phyloP scores from a whole-genome alignment of 2,797 vertebrate genomes.

The Meda fulgida region DNA sequence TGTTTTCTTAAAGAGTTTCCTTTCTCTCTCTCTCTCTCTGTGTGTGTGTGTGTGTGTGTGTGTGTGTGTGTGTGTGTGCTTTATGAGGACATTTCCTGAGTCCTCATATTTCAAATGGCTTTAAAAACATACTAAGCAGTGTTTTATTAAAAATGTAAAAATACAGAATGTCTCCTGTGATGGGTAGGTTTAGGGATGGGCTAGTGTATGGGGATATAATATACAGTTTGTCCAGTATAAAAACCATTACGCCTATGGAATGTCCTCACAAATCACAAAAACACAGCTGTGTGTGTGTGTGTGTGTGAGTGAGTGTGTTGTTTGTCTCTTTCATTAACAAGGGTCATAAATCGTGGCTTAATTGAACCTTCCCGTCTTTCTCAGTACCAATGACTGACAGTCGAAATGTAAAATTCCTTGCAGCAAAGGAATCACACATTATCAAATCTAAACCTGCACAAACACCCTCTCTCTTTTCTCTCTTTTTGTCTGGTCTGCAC shows the following conservation, averaged over 20 bases:
- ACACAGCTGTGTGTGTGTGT: not conserved
- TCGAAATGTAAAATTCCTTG: slow-evolving; percentile 7
- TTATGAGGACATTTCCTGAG: too few relatives aligned
- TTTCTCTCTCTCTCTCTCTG: not conserved
- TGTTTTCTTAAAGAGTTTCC: slow-evolving; percentile 21
- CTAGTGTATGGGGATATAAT: too few relatives aligned
- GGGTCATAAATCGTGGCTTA: slow-evolving; percentile 48
- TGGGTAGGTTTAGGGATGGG: too few relatives aligned
- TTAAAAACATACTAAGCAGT: too few relatives aligned
- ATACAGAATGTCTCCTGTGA: too few relatives aligned
- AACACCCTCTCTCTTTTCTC: slow-evolving; percentile 3
- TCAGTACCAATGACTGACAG: slow-evolving; percentile 46
- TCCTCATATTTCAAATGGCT: too few relatives aligned
- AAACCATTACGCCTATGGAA: too few relatives aligned
- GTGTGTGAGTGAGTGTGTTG: not conserved
- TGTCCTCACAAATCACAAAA: too few relatives aligned
- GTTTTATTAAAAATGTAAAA: too few relatives aligned
- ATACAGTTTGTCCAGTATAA: too few relatives aligned
- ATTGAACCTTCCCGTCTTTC: slow-evolving; percentile 52
- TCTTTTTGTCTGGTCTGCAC: not conserved
- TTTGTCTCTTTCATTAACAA: slow-evolving; percentile 30
- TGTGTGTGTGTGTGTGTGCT: slow-evolving; percentile 53
- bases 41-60: not conserved
- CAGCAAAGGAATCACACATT: slow-evolving; percentile 8
- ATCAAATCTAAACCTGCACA: not conserved